Conservation (phyloP, 2,888 invertebrate species). For the Barypeithes pellucidus region DNA sequence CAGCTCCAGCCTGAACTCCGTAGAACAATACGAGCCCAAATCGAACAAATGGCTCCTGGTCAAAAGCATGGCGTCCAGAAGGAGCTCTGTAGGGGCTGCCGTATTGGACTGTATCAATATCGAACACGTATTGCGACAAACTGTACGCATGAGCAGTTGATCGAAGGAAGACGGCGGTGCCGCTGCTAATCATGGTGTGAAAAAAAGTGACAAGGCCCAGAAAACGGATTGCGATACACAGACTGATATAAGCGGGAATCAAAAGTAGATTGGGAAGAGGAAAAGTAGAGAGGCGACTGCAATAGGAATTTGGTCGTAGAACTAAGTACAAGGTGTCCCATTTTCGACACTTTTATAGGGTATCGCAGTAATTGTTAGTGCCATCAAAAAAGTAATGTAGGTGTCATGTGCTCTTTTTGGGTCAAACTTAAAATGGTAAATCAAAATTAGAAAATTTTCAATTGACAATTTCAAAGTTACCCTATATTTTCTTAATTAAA, state of each 20-base stretch:
- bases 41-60: conserved; percentile 79
- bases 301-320: no score
- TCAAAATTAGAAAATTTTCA: no score
- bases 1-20: conserved; percentile 79
- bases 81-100: conserved; percentile 80
- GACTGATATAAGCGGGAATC: neutral
- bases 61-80: conserved; percentile 77
- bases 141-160: conserved; percentile 57
- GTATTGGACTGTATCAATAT: conserved; percentile 78
- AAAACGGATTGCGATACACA: conserved; percentile 15
- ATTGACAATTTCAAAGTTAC: no score
- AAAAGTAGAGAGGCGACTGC: neutral
- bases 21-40: conserved; percentile 78
- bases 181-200: neutral
- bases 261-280: neutral
- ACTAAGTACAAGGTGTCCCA: no score
- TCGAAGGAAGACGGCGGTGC: conserved; percentile 23
- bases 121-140: conserved; percentile 66
- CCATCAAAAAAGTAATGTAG: no score
- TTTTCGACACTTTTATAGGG: no score
- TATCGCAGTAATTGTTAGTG: no score
- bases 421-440: no score
- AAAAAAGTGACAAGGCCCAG: neutral
- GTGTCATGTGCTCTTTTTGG: no score
- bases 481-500: no score